Percentiles rank a stretch among this genome's conserved stretches.
These are phyloP conservation scores for Tiliqua scincoides DNA, from an alignment of 2,113 vertebrate genomes.

Conservation along the genomic window DNA sequence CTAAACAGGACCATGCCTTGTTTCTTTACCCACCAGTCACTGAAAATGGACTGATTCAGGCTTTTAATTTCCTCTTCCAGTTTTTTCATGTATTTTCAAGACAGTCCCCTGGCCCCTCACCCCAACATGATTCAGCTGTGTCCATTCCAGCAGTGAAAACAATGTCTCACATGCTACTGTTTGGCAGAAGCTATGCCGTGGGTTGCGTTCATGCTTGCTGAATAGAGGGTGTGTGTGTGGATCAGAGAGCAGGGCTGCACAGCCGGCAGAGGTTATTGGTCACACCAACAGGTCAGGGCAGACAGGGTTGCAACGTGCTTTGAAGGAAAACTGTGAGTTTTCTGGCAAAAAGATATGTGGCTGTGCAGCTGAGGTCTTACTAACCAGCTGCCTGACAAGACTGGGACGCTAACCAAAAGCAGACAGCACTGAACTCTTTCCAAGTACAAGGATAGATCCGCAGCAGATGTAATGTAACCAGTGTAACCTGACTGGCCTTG, in stretches of 20 bases:
- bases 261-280: background rate
- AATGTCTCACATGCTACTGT: background rate
- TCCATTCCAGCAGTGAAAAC: background rate
- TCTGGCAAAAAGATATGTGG: background rate
- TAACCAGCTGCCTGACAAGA: constrained; percentile 1
- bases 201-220: background rate
- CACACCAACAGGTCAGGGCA: background rate
- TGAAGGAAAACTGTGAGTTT: background rate
- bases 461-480: constrained; percentile 10
- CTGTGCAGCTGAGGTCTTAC: background rate
- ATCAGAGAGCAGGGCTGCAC: background rate
- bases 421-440: background rate
- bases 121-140: background rate
- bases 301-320: background rate
- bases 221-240: background rate
- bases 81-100: background rate
- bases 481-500: background rate
- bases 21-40: background rate
- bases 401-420: constrained; percentile 5
- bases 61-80: background rate
- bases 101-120: background rate
- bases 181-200: background rate
- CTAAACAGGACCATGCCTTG: constrained; percentile 31
- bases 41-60: constrained; percentile 8
- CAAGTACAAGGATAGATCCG: background rate